phyloP scores from a whole-genome alignment of 2,797 vertebrate species.

The Phalanger gymnotis region DNA sequence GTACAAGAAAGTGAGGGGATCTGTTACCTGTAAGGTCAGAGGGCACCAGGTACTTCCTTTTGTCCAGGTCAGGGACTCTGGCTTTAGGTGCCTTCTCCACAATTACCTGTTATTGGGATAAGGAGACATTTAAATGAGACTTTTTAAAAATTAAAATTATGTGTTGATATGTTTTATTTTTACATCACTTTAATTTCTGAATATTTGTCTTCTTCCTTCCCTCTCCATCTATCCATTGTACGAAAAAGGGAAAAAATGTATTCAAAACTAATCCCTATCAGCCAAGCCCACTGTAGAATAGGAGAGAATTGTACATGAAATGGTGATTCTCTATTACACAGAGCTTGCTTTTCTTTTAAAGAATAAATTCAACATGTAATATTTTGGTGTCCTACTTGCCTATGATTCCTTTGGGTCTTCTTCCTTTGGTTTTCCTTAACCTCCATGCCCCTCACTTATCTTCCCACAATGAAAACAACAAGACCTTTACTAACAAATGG shows the following conservation, averaged over 20 bases:
- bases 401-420: neutral
- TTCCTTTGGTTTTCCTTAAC: neutral
- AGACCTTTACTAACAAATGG: neutral
- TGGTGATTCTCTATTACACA: neutral
- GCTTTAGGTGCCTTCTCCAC: conserved; percentile 90
- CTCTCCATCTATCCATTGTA: neutral
- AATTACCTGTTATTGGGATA: conserved; percentile 82
- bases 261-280: neutral
- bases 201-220: neutral
- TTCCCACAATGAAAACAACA: neutral
- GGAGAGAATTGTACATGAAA: neutral
- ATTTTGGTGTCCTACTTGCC: neutral
- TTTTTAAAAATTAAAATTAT: neutral
- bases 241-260: neutral
- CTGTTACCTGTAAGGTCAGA: conserved; percentile 88
- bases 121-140: conserved; percentile 12
- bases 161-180: neutral
- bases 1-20: neutral
- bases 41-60: conserved; percentile 89
- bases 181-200: neutral
- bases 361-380: neutral
- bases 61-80: conserved; percentile 88
- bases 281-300: neutral
- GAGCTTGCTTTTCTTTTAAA: neutral
- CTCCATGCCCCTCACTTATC: neutral